phyloP scores from a whole-genome alignment of 2,888 invertebrate genomes.

The Meiosimyza platycephala region DNA sequence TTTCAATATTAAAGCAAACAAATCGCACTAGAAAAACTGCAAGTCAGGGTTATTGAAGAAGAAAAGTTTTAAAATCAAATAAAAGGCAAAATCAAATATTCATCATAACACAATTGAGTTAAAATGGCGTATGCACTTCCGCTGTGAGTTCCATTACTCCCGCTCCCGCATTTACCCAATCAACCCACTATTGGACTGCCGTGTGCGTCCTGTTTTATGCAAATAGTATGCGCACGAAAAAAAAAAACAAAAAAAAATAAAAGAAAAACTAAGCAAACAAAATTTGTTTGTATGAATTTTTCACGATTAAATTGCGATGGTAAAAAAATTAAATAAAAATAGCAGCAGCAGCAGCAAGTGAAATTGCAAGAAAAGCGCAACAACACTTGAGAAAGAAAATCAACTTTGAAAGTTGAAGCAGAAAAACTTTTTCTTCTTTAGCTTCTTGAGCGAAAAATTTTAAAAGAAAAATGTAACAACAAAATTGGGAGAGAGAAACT shows the following conservation, averaged over 20 bases:
- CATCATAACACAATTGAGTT: constrained; percentile 35
- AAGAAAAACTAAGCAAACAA: constrained; percentile 22
- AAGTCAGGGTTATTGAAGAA: neutral
- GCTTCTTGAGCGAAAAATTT: neutral
- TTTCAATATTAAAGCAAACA: constrained; percentile 9
- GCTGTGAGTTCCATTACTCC: constrained; percentile 5
- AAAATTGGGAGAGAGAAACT: neutral
- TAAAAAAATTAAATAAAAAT: neutral
- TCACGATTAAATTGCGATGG: constrained; percentile 31
- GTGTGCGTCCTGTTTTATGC: constrained; percentile 12
- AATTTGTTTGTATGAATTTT: constrained; percentile 34
- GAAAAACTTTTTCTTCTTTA: constrained; percentile 1
- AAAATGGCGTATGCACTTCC: constrained; percentile 28
- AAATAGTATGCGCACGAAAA: constrained; percentile 25
- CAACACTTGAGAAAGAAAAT: constrained; percentile 32
- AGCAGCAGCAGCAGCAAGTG: neutral
- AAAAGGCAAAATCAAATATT: constrained; percentile 31
- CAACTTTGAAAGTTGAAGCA: constrained; percentile 28
- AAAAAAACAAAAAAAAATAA: constrained; percentile 6
- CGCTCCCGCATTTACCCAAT: neutral
- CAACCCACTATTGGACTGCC: neutral
- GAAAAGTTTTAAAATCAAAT: neutral
- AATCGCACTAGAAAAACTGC: neutral
- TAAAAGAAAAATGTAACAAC: neutral
- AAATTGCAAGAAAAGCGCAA: constrained; percentile 34